A percentile compares a stretch with the other conserved stretches of the same genome.
phyloP scores from a whole-genome alignment of 2,888 invertebrate genomes.

The Isoperla grammatica region DNA sequence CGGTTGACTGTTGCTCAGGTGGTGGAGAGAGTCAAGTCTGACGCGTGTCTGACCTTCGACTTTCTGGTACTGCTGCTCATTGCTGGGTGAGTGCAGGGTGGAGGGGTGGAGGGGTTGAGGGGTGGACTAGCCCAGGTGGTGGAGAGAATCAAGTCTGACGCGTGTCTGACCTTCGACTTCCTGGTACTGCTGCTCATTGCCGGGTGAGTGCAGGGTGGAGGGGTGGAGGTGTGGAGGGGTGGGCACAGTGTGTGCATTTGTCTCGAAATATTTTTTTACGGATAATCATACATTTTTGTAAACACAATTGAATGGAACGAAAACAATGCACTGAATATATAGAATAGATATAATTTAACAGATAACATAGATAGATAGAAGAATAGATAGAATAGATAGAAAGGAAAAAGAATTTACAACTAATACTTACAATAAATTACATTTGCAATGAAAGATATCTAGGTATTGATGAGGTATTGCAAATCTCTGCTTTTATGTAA shows the following conservation, averaged over 20 bases:
- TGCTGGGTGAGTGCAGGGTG: constrained; percentile 53
- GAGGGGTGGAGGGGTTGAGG: constrained; percentile 46
- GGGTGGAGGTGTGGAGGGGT: background rate
- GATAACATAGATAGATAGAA: too few relatives aligned
- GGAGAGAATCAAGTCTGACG: constrained; percentile 60
- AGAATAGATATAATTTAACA: too few relatives aligned
- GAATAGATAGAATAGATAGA: too few relatives aligned
- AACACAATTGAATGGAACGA: too few relatives aligned
- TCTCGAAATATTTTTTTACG: too few relatives aligned
- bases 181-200: constrained; percentile 64
- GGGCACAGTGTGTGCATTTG: background rate
- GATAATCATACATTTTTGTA: too few relatives aligned
- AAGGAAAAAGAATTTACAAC: too few relatives aligned
- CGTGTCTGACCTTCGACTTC: constrained; percentile 70
- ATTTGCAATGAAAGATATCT: too few relatives aligned
- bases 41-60: constrained; percentile 69
- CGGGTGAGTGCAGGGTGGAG: constrained; percentile 46
- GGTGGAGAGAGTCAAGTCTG: constrained; percentile 59
- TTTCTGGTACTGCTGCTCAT: constrained; percentile 64
- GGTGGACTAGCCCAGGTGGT: constrained; percentile 68
- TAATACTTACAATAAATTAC: too few relatives aligned
- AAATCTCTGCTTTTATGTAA: too few relatives aligned
- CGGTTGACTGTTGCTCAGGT: constrained; percentile 67
- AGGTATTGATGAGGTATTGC: too few relatives aligned
- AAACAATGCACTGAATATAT: too few relatives aligned